Base-by-base conservation (phyloP, 2,113 vertebrate species). In the Gymnobelideus leadbeateri region DNA sequence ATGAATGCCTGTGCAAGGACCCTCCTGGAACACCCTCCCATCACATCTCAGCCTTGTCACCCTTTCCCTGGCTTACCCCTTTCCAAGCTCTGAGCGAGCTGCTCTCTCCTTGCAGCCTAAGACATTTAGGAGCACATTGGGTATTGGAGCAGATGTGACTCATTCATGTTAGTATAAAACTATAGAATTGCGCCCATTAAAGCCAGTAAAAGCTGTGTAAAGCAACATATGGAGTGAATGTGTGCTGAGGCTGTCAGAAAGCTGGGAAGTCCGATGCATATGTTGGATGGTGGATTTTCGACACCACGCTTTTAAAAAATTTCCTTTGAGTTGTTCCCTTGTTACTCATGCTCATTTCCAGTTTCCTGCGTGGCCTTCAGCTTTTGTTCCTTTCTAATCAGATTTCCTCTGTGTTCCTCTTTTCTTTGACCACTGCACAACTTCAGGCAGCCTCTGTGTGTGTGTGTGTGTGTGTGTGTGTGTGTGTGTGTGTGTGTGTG, bases 111-210 rank as follows among this genome's bases (percentile, higher is more conserved):
- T 89, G 68, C 97, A 97, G 96, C 97, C 46, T 3, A 93, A 98
- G 97, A 97, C 97, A 97, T 98, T 97, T 97, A 92, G 96, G 97
- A 98, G 97, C 95, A 98, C 98, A 98, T 97, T 96, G 97, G 97
- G 93, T 97, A 96, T 94, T 53, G 96, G 96, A 99, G 96, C 98
- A 98, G 98, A 98, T 99, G 98, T 92, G 98, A 98, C 98, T 97
- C 98, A 98, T 98, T 98, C 95, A 12, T 94, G 95, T 97, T 98
- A 94, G 96, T 96, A 96, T 90, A 96, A 98, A 98, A 98, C 98
- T 97, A 97, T 50, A 93, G 98, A 98, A 98, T 93, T 96, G 98
- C 97, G 96, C 51, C 96, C 93, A 96, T 98, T 98, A 98, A 98
- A 98, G 98, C 95, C 96, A 95, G 46, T 26, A 98, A 98, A 97